A percentile compares a stretch with the other conserved stretches of the same genome.
Evolutionary conservation across 2,797 vertebrate species (phyloP).

Genomic region (Falco berigora): DNA sequence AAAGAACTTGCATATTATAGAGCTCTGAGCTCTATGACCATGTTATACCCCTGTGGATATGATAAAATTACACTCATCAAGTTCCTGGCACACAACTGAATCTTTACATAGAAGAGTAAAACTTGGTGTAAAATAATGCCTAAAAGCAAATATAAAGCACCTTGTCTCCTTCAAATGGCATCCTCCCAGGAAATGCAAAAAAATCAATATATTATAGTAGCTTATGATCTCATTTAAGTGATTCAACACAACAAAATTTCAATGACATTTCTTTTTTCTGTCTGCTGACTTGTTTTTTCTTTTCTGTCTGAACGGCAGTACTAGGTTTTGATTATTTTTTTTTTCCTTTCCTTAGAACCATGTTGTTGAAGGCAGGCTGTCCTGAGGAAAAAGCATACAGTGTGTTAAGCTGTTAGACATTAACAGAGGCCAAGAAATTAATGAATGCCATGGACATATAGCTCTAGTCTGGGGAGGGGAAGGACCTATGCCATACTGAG

Average conservation of each 20-base stretch:
- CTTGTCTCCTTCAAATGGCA: slow-evolving; percentile 33
- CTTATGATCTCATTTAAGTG: slow-evolving; percentile 45
- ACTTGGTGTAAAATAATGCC: slow-evolving; percentile 36
- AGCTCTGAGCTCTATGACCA: neutral
- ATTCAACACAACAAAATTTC: slow-evolving; percentile 40
- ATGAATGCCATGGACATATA: neutral
- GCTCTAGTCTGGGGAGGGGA: neutral
- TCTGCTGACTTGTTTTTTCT: neutral
- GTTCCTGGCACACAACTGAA: neutral
- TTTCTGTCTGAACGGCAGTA: neutral
- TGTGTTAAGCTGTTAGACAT: neutral
- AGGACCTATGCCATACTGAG: neutral
- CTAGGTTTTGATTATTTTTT: neutral
- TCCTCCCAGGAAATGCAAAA: slow-evolving; percentile 24
- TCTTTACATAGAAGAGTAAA: neutral
- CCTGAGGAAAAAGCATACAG: neutral
- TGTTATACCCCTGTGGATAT: neutral
- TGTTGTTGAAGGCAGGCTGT: neutral
- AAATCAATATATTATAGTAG: neutral
- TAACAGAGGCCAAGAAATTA: neutral
- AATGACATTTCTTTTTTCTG: neutral
- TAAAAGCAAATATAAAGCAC: slow-evolving; percentile 23
- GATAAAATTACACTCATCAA: neutral
- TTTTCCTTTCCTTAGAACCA: neutral
- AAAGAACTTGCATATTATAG: neutral